Percentiles rank a stretch among this genome's conserved stretches.
Conservation (phyloP, 2,797 vertebrate species). For the Falco rusticolus region DNA sequence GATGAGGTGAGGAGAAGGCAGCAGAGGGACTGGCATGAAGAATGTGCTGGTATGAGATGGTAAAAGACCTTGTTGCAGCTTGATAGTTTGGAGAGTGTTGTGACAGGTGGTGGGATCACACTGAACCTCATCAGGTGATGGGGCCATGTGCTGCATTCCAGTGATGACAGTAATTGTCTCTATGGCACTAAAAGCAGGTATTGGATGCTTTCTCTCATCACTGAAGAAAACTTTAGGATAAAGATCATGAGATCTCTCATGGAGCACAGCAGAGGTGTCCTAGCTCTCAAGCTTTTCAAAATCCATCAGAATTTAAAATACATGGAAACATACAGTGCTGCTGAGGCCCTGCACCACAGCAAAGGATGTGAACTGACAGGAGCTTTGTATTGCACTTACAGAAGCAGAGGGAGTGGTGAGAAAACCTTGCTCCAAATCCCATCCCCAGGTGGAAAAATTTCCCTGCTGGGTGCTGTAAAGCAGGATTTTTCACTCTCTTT, state of each 20-base stretch:
- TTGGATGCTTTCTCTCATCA: background rate
- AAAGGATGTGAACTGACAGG: background rate
- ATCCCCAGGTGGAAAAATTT: background rate
- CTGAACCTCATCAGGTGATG: background rate
- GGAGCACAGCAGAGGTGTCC: background rate
- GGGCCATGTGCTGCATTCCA: rapidly evolving
- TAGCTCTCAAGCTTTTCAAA: background rate
- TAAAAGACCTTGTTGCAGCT: too few relatives aligned
- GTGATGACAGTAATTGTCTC: background rate
- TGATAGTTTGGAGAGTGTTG: too few relatives aligned
- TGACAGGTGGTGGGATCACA: background rate
- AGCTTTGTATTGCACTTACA: background rate
- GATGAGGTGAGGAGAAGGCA: too few relatives aligned
- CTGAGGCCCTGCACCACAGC: rapidly evolving
- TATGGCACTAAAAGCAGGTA: background rate
- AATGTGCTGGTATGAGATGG: too few relatives aligned
- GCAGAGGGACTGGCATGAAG: too few relatives aligned
- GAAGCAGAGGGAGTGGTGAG: background rate
- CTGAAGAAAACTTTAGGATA: background rate
- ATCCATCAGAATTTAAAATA: background rate
- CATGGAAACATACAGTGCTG: background rate
- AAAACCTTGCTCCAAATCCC: background rate
- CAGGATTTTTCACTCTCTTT: background rate
- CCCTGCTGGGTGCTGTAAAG: background rate
- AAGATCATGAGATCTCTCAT: background rate